These are phyloP conservation scores for Drosophila bunnanda DNA, from an alignment of 2,888 invertebrate species.

Conservation along the genomic window DNA sequence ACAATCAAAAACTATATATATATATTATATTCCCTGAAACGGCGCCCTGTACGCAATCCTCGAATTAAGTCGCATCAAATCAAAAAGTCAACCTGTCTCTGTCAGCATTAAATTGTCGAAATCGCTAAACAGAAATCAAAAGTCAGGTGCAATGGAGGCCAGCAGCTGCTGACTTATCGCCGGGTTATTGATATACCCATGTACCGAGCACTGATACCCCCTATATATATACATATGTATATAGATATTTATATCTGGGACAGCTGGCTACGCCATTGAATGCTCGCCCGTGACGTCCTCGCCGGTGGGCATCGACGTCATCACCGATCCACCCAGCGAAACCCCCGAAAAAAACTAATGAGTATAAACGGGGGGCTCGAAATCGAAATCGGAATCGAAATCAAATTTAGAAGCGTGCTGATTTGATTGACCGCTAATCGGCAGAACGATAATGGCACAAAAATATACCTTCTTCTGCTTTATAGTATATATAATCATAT, in stretches of 20 bases:
- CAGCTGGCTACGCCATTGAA: conserved; percentile 30
- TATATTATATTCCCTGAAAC: neutral
- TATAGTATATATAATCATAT: conserved; percentile 8
- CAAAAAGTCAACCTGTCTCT: conserved; percentile 24
- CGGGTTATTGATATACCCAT: conserved; percentile 38
- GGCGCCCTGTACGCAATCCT: conserved; percentile 4
- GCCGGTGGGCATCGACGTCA: conserved; percentile 6
- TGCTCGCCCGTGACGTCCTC: conserved; percentile 11
- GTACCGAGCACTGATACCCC: conserved; percentile 16
- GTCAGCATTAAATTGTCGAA: conserved; percentile 40
- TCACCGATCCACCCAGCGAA: conserved; percentile 1
- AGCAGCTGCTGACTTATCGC: conserved; percentile 33
- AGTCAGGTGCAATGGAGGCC: conserved; percentile 20
- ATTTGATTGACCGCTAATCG: conserved; percentile 28
- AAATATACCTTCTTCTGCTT: conserved; percentile 5
- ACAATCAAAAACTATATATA: neutral
- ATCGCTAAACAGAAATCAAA: conserved; percentile 9
- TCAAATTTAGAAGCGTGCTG: conserved; percentile 30
- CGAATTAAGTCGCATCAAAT: conserved; percentile 17
- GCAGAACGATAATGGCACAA: conserved; percentile 10
- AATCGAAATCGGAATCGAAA: conserved; percentile 27
- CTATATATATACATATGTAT: neutral
- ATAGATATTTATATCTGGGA: conserved; percentile 2
- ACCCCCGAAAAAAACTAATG: neutral
- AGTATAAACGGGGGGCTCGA: neutral